phyloP scores from a whole-genome alignment of 2,113 vertebrate genomes.

The Phainopepla nitens region DNA sequence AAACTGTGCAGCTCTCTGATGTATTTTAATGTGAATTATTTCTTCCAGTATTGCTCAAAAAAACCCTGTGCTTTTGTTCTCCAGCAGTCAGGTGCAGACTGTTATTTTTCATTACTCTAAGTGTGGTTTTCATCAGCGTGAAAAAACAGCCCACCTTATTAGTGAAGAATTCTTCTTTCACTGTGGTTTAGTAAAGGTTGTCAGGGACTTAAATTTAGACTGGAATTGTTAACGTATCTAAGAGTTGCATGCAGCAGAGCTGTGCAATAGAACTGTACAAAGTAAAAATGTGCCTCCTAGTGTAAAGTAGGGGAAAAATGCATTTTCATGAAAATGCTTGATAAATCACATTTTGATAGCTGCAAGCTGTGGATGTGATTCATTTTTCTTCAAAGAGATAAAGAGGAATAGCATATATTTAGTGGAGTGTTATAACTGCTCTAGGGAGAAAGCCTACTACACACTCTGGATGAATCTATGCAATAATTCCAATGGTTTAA shows the following conservation, averaged over 20 bases:
- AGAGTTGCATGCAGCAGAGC: not conserved
- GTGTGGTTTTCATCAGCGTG: not conserved
- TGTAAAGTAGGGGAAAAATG: slow-evolving; percentile 54
- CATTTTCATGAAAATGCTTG: slow-evolving; percentile 2
- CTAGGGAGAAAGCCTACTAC: not conserved
- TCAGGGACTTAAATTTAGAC: not conserved
- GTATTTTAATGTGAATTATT: not conserved
- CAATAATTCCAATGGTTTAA: slow-evolving; percentile 14
- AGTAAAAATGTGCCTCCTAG: slow-evolving; percentile 72
- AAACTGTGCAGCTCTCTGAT: not conserved
- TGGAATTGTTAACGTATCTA: not conserved
- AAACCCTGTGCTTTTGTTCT: not conserved
- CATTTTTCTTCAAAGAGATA: slow-evolving; percentile 54
- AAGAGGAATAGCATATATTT: slow-evolving; percentile 51
- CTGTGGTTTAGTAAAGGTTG: not conserved
- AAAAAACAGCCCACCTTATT: not conserved
- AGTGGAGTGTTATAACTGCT: slow-evolving; percentile 16
- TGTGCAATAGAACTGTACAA: not conserved
- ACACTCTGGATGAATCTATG: not conserved
- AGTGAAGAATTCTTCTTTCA: not conserved
- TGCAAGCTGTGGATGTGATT: slow-evolving; percentile 53
- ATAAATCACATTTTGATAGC: slow-evolving; percentile 45
- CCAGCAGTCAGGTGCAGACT: not conserved
- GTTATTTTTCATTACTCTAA: not conserved
- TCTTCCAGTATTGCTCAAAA: not conserved